Percentiles rank a stretch among this genome's conserved stretches.
Conservation (phyloP, 2,797 vertebrate genomes). For the Anguilla marmorata region DNA sequence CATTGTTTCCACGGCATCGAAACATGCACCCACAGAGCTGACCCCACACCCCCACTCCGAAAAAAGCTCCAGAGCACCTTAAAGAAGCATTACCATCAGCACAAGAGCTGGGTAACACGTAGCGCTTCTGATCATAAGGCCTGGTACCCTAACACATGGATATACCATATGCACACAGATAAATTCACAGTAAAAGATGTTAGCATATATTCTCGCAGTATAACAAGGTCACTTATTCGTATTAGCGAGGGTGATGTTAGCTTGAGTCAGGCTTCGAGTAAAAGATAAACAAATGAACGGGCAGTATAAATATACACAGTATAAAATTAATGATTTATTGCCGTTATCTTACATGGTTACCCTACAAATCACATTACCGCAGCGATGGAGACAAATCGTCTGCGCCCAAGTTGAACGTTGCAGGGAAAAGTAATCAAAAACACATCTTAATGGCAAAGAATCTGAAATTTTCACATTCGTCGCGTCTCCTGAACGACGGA, state of each 20-base stretch:
- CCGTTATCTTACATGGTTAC: not conserved
- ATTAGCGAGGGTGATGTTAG: not conserved
- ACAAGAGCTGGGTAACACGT: not conserved
- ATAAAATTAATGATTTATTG: not conserved
- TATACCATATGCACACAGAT: not conserved
- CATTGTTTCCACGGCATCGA: not conserved
- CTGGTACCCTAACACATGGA: not conserved
- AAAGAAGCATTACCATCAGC: not conserved
- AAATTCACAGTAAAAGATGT: not conserved
- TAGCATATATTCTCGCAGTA: not conserved
- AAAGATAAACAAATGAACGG: not conserved
- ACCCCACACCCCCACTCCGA: not conserved
- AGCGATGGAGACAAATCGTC: not conserved
- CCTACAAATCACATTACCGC: not conserved
- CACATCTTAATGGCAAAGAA: not conserved
- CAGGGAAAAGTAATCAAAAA: not conserved
- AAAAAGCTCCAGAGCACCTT: not conserved
- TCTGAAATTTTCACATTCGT: not conserved
- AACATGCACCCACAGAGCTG: not conserved
- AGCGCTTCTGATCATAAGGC: not conserved
- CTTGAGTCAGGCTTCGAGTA: not conserved
- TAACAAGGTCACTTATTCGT: not conserved
- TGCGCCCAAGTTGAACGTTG: not conserved
- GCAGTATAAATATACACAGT: not conserved
- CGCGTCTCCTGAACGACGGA: not conserved